A percentile compares a stretch with the other conserved stretches of the same genome.
Evolutionary conservation across 2,797 vertebrate genomes (phyloP).

Genomic region (Dromococcyx pavoninus): DNA sequence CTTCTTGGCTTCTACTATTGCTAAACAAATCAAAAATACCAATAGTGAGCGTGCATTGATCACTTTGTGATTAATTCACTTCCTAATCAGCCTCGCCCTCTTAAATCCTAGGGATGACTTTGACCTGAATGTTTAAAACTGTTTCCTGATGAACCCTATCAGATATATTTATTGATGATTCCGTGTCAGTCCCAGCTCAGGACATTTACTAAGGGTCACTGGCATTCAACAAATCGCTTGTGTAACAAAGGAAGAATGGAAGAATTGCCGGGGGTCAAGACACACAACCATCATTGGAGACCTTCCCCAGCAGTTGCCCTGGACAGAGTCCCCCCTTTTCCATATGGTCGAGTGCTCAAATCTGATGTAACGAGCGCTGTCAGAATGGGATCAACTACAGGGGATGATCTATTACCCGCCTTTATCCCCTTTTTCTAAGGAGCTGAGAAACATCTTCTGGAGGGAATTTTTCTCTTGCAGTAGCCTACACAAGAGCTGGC

Average conservation of each 20-base stretch:
- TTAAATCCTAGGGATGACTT: background rate
- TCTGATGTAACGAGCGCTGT: background rate
- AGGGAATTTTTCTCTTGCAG: background rate
- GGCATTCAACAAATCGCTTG: background rate
- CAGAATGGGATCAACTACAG: constrained; percentile 12
- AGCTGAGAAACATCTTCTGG: background rate
- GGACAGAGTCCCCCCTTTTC: background rate
- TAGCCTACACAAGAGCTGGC: background rate
- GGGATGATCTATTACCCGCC: background rate
- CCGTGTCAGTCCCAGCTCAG: background rate
- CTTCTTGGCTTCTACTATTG: background rate
- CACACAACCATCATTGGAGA: background rate
- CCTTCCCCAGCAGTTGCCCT: background rate
- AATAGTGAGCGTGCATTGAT: accelerated
- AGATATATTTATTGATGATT: background rate
- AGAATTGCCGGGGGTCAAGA: background rate
- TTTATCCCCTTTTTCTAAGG: background rate
- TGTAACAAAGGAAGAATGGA: background rate
- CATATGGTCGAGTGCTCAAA: background rate
- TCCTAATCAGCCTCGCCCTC: background rate
- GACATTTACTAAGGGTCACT: background rate
- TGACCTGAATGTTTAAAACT: background rate
- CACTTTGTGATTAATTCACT: background rate
- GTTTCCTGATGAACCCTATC: background rate
- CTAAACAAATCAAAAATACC: background rate